Evolutionary conservation across 2,888 invertebrate genomes (phyloP).

Genomic region (Penaeus monodon): DNA sequence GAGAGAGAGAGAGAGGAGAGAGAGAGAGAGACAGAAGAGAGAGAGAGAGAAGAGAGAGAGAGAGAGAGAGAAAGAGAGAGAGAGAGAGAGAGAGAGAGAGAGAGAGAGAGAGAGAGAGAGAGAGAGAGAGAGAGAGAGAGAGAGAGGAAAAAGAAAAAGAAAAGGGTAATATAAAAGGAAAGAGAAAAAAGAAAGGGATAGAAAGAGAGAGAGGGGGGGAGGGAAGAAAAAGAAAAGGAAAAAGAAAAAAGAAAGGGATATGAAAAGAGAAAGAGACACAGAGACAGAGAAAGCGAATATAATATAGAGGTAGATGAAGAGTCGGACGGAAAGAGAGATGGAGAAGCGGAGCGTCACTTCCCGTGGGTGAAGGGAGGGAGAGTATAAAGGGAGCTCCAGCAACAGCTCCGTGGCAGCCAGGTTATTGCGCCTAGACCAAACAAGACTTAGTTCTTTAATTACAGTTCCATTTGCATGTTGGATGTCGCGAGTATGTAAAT

Average conservation of each 20-base stretch:
- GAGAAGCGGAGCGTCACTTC: too few relatives aligned
- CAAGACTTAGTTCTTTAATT: conserved; percentile 59
- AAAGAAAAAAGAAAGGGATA: background rate
- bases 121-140: background rate
- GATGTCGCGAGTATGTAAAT: conserved; percentile 51
- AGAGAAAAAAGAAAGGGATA: background rate
- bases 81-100: background rate
- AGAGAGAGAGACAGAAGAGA: too few relatives aligned
- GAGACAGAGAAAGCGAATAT: too few relatives aligned
- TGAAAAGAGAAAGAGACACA: background rate
- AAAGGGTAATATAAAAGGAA: background rate
- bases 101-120: background rate
- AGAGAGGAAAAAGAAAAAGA: background rate
- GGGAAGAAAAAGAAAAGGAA: background rate
- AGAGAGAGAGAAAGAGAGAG: background rate
- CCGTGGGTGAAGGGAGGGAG: background rate
- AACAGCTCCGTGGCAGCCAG: conserved; percentile 17
- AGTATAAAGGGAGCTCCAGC: background rate
- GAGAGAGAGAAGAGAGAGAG: background rate
- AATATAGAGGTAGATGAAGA: background rate
- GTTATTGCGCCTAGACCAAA: conserved; percentile 52
- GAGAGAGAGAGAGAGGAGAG: background rate
- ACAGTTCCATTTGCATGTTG: conserved; percentile 54
- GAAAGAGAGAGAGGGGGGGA: too few relatives aligned
- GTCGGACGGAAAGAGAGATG: background rate